Evolutionary conservation across 53 echinoderm and acorn worm species (phyloP).

Genomic region (Crossaster papposus): DNA sequence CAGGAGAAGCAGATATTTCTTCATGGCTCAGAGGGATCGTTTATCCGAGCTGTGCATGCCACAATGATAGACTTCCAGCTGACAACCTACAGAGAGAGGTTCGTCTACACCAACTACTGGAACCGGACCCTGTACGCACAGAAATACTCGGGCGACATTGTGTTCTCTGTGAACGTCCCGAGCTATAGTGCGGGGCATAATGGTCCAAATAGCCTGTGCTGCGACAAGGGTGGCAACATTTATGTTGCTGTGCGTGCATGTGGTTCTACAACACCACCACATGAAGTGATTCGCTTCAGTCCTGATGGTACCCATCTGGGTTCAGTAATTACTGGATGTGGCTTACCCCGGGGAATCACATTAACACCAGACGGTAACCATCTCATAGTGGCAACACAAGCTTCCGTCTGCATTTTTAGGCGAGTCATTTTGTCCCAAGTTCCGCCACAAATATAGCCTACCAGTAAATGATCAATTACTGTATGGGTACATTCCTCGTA

Average conservation of each 20-base stretch:
- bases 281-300: constrained; percentile 20
- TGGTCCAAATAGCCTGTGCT: constrained; percentile 8
- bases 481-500: background rate
- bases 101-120: background rate
- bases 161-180: constrained; percentile 14
- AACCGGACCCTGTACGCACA: background rate
- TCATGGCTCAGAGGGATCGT: background rate
- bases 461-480: background rate
- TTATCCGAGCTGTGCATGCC: background rate
- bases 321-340: constrained; percentile 4
- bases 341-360: constrained; percentile 10
- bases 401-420: constrained; percentile 5
- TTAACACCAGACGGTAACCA: background rate
- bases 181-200: background rate
- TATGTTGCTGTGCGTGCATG: background rate
- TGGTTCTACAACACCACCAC: too few relatives aligned
- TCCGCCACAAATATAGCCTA: background rate
- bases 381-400: constrained; percentile 25
- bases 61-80: background rate
- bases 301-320: constrained; percentile 25
- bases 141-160: background rate
- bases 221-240: constrained; percentile 4
- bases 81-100: background rate
- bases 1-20: background rate
- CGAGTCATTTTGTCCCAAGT: background rate